Base-by-base conservation (phyloP, 2,797 vertebrate genomes). In the Spatula clypeata region DNA sequence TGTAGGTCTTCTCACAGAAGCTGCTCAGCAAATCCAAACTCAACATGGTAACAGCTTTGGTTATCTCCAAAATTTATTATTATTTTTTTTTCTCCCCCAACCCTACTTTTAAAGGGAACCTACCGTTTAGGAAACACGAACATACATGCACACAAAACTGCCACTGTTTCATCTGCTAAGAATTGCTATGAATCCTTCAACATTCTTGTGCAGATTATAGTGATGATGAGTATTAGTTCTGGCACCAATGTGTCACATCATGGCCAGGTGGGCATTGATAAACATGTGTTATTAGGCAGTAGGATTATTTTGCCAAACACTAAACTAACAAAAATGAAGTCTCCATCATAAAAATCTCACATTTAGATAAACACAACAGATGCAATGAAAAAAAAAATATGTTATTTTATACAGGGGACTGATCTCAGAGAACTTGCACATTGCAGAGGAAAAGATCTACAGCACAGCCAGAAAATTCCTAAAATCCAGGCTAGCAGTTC, bases 231-330 rank as follows among this genome's bases (percentile, higher is more conserved):
- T 23, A 31, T 55, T 58, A 70, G 27, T 5, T 51, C 32, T 29
- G 20, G 27, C 36, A 89, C 42, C 13, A 42, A 0, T 36, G 49
- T 62, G 8, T n/a, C 58, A 38, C 31, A 32, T 3, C 0, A 1
- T 49, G 55, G 14, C 32, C 26, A 38, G 4, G 8, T 27, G 31
- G 76, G 40, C 38, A 81, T 70, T 55, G 18, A 21, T 26, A 17
- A 70, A 14, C 5, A 6, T 9, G 36, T 51, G 16, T 34, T 55
- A 23, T 8, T 69, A 7, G 31, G 38, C 31, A 69, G 62, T 6
- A 53, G 8, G 51, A 61, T 47, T 38, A 65, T 2, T 66, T 57
- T 51, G 36, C 45, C n/a, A 79, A 91, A 74, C 15, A 2, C 13
- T 17, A 17, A 44, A 40, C 1, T 18, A 31, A 5, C 10, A 91